Evolutionary conservation across 2,888 invertebrate species (phyloP).

Genomic region (Eilema depressum): DNA sequence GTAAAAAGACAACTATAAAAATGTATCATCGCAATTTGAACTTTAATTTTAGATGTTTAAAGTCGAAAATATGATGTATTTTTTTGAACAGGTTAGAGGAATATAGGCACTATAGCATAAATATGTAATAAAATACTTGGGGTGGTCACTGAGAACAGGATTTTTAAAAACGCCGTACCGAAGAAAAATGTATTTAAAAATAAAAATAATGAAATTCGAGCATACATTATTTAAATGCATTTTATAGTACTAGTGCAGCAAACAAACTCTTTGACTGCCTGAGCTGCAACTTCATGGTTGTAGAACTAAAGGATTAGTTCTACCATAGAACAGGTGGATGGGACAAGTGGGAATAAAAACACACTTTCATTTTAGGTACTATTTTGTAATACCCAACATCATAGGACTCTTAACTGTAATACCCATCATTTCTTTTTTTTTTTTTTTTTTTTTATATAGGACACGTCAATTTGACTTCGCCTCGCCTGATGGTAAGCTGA

Average conservation of each 20-base stretch:
- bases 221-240: background rate
- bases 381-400: too few species aligned
- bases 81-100: too few species aligned
- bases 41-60: slow-evolving; percentile 1
- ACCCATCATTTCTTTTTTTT: too few species aligned
- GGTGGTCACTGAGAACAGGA: background rate
- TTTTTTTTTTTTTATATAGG: too few species aligned
- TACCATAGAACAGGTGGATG: too few species aligned
- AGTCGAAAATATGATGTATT: background rate
- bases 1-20: slow-evolving; percentile 30
- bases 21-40: slow-evolving; percentile 13
- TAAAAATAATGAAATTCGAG: background rate
- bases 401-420: too few species aligned
- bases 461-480: too few species aligned
- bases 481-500: too few species aligned
- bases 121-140: slow-evolving; percentile 6
- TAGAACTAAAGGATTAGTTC: too few species aligned
- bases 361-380: too few species aligned
- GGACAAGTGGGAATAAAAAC: background rate
- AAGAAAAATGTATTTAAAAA: background rate
- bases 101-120: background rate
- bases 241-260: background rate
- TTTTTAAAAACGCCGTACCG: background rate
- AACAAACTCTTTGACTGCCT: background rate
- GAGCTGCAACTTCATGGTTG: background rate